A percentile compares a stretch with the other conserved stretches of the same genome.
These are phyloP conservation scores for Gymnoscelis rufifasciata DNA, from an alignment of 2,888 invertebrate genomes.

Conservation along the genomic window DNA sequence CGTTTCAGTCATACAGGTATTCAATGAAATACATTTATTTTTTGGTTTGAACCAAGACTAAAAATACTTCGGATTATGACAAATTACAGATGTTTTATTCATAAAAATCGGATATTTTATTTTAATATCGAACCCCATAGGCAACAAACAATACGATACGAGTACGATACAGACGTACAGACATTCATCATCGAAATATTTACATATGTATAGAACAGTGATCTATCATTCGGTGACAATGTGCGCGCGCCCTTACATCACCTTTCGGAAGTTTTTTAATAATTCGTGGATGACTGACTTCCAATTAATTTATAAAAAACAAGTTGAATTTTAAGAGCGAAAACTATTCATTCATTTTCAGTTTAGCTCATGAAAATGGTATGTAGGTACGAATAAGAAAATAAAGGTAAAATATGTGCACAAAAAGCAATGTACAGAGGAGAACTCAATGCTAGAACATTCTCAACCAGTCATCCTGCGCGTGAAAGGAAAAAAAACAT, in stretches of 20 bases:
- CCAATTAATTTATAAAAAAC: not conserved
- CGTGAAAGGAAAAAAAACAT: no score
- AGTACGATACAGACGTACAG: constrained; percentile 26
- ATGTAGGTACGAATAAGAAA: no score
- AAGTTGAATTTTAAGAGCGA: no score
- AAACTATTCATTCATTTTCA: no score
- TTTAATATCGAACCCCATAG: constrained; percentile 31
- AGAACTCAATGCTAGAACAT: no score
- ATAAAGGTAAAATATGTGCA: no score
- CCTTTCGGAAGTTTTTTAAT: constrained; percentile 41
- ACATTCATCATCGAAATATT: constrained; percentile 55
- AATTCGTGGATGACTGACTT: constrained; percentile 17
- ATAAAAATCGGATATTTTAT: constrained; percentile 21
- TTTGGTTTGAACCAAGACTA: not conserved
- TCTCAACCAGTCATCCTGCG: no score
- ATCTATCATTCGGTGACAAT: constrained; percentile 69
- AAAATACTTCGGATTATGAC: constrained; percentile 18
- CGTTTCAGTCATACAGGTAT: no score
- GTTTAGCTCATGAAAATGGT: no score
- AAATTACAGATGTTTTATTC: constrained; percentile 28
- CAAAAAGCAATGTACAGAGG: no score
- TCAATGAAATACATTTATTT: no score
- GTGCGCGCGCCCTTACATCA: constrained; percentile 50
- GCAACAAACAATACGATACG: constrained; percentile 37
- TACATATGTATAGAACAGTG: constrained; percentile 68